Percentiles rank a stretch among this genome's conserved stretches.
phyloP scores from a whole-genome alignment of 2,888 invertebrate genomes.

The Caenorhabditis wallacei region DNA sequence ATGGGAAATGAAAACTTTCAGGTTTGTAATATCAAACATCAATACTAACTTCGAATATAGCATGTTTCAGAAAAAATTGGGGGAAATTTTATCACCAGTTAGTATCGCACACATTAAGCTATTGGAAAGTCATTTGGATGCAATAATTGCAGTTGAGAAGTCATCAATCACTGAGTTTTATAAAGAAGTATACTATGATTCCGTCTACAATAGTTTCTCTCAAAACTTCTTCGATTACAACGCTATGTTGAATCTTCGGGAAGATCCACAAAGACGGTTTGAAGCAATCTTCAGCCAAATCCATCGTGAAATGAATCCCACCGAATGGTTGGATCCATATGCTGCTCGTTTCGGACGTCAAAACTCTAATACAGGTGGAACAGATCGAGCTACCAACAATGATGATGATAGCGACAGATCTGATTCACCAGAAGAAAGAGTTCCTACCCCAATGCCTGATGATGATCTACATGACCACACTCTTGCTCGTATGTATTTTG shows the following conservation, averaged over 20 bases:
- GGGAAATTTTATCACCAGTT: slow-evolving; percentile 8
- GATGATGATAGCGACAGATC: slow-evolving; percentile 37
- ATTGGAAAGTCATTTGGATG: slow-evolving; percentile 49
- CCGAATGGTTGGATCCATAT: background rate
- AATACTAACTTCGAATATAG: background rate
- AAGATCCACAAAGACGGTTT: slow-evolving; percentile 26
- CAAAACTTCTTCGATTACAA: slow-evolving; percentile 20
- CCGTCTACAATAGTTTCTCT: slow-evolving; percentile 31
- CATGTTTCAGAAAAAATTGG: slow-evolving; percentile 16
- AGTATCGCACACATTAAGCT: background rate
- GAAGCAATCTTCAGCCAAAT: slow-evolving; percentile 27
- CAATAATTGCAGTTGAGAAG: slow-evolving; percentile 33
- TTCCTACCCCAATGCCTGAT: slow-evolving; percentile 47
- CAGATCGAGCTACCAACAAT: slow-evolving; percentile 46
- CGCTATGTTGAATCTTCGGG: slow-evolving; percentile 3
- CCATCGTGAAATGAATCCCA: slow-evolving; percentile 8
- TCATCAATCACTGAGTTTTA: slow-evolving; percentile 24
- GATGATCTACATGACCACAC: slow-evolving; percentile 4
- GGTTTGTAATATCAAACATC: background rate
- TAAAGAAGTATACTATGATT: slow-evolving; percentile 44
- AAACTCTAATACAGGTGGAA: slow-evolving; percentile 10
- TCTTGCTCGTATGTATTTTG: slow-evolving; percentile 2
- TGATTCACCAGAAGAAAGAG: slow-evolving; percentile 23
- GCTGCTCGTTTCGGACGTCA: slow-evolving; percentile 10
- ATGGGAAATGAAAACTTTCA: slow-evolving; percentile 35